Evolutionary conservation across 2,888 invertebrate species (phyloP), one percentile per base, ranked within the genome.

Genomic region (Helleia helle): DNA sequence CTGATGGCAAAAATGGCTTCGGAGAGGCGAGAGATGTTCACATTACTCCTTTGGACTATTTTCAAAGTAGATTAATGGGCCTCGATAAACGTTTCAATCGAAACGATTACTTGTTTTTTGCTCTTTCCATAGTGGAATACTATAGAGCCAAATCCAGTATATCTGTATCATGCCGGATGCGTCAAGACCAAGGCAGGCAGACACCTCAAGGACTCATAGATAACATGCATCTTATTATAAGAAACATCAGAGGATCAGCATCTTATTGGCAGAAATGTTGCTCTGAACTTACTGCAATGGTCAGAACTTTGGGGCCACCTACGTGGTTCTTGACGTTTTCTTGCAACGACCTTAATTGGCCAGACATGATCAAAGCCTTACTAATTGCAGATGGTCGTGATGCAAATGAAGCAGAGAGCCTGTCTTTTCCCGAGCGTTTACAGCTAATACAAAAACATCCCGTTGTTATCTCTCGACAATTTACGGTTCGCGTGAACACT

Each of bases 291-390:
- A 54, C 59, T 42, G 59, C 65, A 1, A 59, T 56, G 52, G 58
- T 66, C 0, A 42, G 56, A 36, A 57, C 26, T 51, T 34, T 65
- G n/a, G 64, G 62, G 3, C 54, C 63, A 43, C 64, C 63, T 0
- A 50, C 58, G 1, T 64, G 54, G 56, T 64, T 62, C 42, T 0
- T 59, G n/a, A 59, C 55, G 15, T 58, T 62, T 6, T 48, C 50
- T 1, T 56, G 54, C 17, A 58, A 58, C 30, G 52, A 61, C 22
- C 17, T 58, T 3, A 55, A 57, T 43, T 65, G 62, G 62, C 11
- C 49, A 1, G 65, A 66, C 14, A 63, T 62, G 53, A 48, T 51
- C 0, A 59, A 62, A 57, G n/a, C n/a, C n/a, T n/a, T n/a, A n/a
- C n/a, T n/a, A n/a, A n/a, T n/a, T n/a, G n/a, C n/a, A n/a, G n/a